Evolutionary conservation across 2,888 invertebrate species (phyloP), one percentile per base, ranked within the genome.

Genomic region (Kryphioiulus occultus): DNA sequence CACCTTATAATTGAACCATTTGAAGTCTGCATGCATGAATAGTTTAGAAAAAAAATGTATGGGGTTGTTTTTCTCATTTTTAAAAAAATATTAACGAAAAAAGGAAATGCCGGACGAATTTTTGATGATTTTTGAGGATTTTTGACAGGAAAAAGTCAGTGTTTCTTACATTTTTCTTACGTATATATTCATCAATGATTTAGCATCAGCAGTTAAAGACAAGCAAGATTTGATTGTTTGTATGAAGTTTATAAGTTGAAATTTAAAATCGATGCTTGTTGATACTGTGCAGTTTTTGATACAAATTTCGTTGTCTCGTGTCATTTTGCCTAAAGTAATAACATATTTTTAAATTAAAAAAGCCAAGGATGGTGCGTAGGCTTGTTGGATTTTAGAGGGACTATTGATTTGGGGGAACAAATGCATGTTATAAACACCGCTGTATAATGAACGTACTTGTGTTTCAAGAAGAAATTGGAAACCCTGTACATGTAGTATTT

Each of bases 1-100:
- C 78, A 78, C 26, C 30, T 44, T 10, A 44, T 85, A 85, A 85
- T 39, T 85, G 85, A 85, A 85, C 85, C 22, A 85, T 85, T 85
- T 85, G 26, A 85, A 85, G 39, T 85, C 85, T 42, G 42, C 26
- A 39, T 85, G 85, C 85, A 78, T 78, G 30, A 78, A 78, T 78
- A 78, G 78, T 15, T 78, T 78, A 78, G 30, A 30, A 78, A 30
- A 32, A 78, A 30, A 32, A 78, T 17, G 26, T 30, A 15, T 78
- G 78, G 30, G 78, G 78, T 78, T 78, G 78, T 78, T 78, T 78
- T 78, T 30, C 78, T 78, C 30, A 17, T 78, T 30, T 78, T 44
- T 78, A 32, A 15, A 53, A 53, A 44, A 44, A 68, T n/a, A 17
- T 78, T 78, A 78, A 78, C 12, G 12, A 78, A 30, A 7, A 78